phyloP scores from a whole-genome alignment of 2,797 vertebrate species.

The Hyperoplus lanceolatus region DNA sequence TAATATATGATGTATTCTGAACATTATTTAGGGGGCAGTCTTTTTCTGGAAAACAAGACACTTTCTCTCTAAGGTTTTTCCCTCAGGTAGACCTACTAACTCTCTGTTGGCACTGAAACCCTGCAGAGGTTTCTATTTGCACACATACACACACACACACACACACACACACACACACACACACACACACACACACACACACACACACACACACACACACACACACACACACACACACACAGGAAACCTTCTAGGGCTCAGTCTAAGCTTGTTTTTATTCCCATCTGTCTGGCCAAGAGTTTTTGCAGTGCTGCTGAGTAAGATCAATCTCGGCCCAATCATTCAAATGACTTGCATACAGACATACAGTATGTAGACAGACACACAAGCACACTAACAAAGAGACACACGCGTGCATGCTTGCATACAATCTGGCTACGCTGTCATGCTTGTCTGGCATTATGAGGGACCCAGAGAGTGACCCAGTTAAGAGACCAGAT shows the following conservation, averaged over 20 bases:
- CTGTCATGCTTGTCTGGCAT: conserved; percentile 44
- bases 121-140: conserved; percentile 22
- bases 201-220: conserved; percentile 5
- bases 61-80: background rate
- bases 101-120: conserved; percentile 28
- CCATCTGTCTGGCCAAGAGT: conserved; percentile 59
- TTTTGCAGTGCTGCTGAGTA: conserved; percentile 49
- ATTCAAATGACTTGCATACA: conserved; percentile 41
- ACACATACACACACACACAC: conserved; percentile 9
- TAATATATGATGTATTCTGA: background rate
- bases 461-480: conserved; percentile 39
- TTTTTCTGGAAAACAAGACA: background rate
- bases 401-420: conserved; percentile 7
- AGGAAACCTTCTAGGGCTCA: conserved; percentile 38
- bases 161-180: conserved; percentile 7
- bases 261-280: conserved; percentile 49
- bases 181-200: background rate
- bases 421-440: conserved; percentile 20
- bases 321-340: conserved; percentile 60
- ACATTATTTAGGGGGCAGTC: background rate
- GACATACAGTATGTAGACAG: conserved; percentile 18
- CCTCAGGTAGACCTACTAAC: conserved; percentile 24
- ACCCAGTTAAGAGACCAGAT: conserved; percentile 48
- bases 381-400: conserved; percentile 1
- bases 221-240: background rate